Conservation (phyloP, 2,888 invertebrate species). For the Sinhomidia bicolor region DNA sequence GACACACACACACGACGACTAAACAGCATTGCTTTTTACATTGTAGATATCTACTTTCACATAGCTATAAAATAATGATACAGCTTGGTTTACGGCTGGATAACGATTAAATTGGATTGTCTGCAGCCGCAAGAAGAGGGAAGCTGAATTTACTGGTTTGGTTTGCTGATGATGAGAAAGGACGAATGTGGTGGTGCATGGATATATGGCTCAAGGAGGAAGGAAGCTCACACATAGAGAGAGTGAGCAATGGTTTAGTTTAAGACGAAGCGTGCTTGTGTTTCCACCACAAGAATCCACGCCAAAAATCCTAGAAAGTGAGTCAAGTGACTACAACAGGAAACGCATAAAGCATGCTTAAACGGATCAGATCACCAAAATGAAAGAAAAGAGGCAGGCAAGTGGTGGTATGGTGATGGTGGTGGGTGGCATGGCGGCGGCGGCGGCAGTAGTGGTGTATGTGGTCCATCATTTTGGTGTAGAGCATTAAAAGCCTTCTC, state of each 20-base stretch:
- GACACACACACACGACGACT: background rate
- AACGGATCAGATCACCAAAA: background rate
- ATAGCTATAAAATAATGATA: conserved; percentile 52
- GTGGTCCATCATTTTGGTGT: background rate
- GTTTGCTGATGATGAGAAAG: conserved; percentile 33
- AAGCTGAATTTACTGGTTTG: conserved; percentile 35
- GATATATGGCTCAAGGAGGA: background rate
- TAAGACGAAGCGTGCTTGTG: background rate
- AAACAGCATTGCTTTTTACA: background rate
- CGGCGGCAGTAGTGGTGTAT: background rate
- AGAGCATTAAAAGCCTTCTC: background rate
- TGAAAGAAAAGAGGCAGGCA: background rate
- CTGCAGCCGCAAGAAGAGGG: background rate
- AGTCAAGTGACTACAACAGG: conserved; percentile 1
- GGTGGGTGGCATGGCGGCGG: background rate
- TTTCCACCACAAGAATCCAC: conserved; percentile 48
- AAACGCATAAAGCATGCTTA: background rate
- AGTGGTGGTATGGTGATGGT: background rate
- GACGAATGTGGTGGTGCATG: background rate
- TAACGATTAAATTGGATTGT: conserved; percentile 66
- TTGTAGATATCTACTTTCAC: too few relatives aligned
- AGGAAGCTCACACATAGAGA: background rate
- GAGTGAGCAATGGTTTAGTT: background rate
- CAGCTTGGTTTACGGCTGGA: conserved; percentile 64
- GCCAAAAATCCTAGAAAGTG: conserved; percentile 39